Percentiles rank a stretch among this genome's conserved stretches.
Evolutionary conservation across 2,113 vertebrate genomes (phyloP).

Genomic region (Phocoena phocoena): DNA sequence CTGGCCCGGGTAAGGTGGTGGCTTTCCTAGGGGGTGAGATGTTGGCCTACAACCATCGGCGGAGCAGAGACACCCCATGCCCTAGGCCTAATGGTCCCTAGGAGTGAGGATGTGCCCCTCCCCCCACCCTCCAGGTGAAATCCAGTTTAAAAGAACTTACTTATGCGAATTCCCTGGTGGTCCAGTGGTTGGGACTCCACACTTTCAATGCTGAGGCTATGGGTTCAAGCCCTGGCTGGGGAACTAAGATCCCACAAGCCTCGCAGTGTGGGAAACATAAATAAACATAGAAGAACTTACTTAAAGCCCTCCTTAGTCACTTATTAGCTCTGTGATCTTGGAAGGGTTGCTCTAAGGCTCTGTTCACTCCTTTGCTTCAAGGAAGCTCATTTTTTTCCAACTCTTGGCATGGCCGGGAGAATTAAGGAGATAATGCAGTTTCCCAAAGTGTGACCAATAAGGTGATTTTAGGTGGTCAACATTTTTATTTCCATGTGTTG

Average conservation of each 20-base stretch:
- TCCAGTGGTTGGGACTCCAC: neutral
- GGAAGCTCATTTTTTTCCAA: neutral
- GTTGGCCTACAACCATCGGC: neutral
- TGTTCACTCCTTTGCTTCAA: neutral
- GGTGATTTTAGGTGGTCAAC: neutral
- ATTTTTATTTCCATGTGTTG: neutral
- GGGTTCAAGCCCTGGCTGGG: neutral
- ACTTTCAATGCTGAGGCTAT: neutral
- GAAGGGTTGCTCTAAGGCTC: neutral
- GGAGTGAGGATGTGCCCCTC: neutral
- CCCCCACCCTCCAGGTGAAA: neutral
- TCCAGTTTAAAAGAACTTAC: neutral
- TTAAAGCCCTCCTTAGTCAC: neutral
- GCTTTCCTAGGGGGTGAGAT: neutral
- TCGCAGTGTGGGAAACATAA: neutral
- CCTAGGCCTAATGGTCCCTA: neutral
- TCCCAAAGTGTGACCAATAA: neutral
- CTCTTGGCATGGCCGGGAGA: neutral
- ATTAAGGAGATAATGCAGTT: neutral
- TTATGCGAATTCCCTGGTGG: neutral
- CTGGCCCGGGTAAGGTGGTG: slow-evolving; percentile 90
- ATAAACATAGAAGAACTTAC: neutral
- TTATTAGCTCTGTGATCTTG: neutral
- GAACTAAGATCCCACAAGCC: neutral
- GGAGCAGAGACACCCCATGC: neutral